Base-by-base conservation (phyloP, 2,888 invertebrate genomes). In the Tricholauxania praeusta region DNA sequence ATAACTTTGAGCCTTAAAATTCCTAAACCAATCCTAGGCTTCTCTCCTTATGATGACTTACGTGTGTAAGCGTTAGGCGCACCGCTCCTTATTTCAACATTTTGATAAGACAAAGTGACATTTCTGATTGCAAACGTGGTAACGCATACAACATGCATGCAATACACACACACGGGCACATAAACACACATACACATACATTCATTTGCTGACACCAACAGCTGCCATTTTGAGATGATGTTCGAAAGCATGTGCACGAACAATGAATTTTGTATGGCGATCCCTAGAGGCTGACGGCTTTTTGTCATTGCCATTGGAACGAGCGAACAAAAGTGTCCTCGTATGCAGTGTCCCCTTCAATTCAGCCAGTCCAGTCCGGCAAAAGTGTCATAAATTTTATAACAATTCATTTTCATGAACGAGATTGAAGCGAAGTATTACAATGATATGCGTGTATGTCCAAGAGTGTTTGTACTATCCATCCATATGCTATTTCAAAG, bases 331-430 rank as follows among this genome's bases (percentile, higher is more conserved):
- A 63, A 63, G 70, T 70, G 64, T 51, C 64, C 7, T 63, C 47
- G 47, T 32, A 55, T 72, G 65, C 60, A 47, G 59, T 64, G 69
- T 65, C 66, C 64, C 39, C 39, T 39, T 39, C 39, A 39, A 39
- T 39, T 39, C 10, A 39, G 32, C 32, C 32, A n/a, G 39, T 39
- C 5, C 39, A 10, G 39, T 39, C 39, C 39, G 10, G 39, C 39
- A 39, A 62, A 73, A 73, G 59, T 70, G 70, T 73, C 73, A 73
- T 73, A 73, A 73, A 73, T 73, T 73, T 69, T 73, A 60, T 19
- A 73, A 73, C 73, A 70, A 69, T 73, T 73, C 69, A 69, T 69
- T 73, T 70, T 63, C 62, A 51, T 32, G 39, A 39, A 39, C 39
- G 39, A 39, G 39, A 7, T 39, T 10, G 39, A 39, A 39, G 8